Conservation (phyloP, 1,140 invertebrate genomes). For the Rhizoglyphus robini region DNA sequence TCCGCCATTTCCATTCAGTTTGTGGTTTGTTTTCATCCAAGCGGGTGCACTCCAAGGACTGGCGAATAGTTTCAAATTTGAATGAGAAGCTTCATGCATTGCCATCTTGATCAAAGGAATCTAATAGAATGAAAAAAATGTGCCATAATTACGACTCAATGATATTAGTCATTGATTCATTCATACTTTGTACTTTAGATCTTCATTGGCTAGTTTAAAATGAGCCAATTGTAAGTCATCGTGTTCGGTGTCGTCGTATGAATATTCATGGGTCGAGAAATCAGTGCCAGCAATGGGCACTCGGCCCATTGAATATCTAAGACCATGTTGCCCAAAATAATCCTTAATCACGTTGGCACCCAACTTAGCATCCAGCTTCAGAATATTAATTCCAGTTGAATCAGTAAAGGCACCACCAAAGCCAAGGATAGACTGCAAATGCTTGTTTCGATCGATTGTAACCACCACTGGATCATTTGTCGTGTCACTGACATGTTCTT, state of each 20-base stretch:
- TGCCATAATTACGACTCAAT: background rate
- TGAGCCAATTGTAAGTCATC: too few relatives aligned
- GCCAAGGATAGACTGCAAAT: slow-evolving; percentile 43
- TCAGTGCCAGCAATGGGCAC: slow-evolving; percentile 70
- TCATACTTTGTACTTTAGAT: slow-evolving; percentile 47
- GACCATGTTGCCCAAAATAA: too few relatives aligned
- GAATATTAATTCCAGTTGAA: background rate
- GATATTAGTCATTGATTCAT: background rate
- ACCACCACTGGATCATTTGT: background rate
- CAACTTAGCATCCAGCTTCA: slow-evolving; percentile 52
- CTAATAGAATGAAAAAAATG: slow-evolving; percentile 33
- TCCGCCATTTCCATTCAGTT: slow-evolving; percentile 39
- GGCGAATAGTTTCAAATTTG: slow-evolving; percentile 46
- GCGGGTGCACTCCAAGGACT: slow-evolving; percentile 72
- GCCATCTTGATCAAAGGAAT: slow-evolving; percentile 50
- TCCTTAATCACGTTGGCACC: too few relatives aligned
- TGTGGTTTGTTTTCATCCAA: too few relatives aligned
- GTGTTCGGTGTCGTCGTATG: too few relatives aligned
- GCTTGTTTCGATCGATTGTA: slow-evolving; percentile 25
- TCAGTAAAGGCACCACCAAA: slow-evolving; percentile 41
- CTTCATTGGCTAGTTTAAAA: too few relatives aligned
- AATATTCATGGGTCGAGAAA: slow-evolving; percentile 46
- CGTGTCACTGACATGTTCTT: too few relatives aligned
- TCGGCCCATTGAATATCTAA: too few relatives aligned
- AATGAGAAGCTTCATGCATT: slow-evolving; percentile 31